Conservation (phyloP, 2,113 vertebrate species). For the Pycnonotus jocosus region DNA sequence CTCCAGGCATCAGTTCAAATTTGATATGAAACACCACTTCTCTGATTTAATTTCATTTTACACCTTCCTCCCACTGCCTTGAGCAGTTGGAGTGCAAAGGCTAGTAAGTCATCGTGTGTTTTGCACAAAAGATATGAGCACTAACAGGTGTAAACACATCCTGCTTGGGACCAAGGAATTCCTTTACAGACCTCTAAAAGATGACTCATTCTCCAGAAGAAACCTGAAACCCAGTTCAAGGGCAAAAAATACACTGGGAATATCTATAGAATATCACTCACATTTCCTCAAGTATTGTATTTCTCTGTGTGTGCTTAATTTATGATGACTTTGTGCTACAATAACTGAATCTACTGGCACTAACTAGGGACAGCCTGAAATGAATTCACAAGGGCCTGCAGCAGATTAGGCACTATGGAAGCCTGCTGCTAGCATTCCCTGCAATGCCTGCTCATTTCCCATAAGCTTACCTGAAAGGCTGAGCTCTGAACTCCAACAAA, state of each 20-base stretch:
- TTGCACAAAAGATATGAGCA: slow-evolving; percentile 15
- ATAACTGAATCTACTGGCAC: background rate
- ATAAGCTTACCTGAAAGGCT: background rate
- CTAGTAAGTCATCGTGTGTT: background rate
- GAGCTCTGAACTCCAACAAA: background rate
- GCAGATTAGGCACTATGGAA: background rate
- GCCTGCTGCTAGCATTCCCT: background rate
- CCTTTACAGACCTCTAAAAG: background rate
- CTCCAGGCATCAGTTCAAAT: slow-evolving; percentile 44
- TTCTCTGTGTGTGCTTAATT: background rate
- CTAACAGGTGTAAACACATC: background rate
- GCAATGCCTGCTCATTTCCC: background rate
- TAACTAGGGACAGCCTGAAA: background rate
- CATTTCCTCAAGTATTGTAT: background rate
- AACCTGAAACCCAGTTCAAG: background rate
- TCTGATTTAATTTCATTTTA: slow-evolving; percentile 50
- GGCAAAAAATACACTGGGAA: background rate
- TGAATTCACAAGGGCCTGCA: background rate
- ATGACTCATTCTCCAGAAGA: slow-evolving; percentile 12
- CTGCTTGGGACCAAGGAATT: background rate
- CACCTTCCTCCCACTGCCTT: slow-evolving; percentile 37
- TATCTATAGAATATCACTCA: background rate
- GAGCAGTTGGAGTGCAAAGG: slow-evolving; percentile 32
- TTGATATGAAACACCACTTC: slow-evolving; percentile 18
- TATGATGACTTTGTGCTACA: background rate